phyloP scores from a whole-genome alignment of 2,797 vertebrate species.

The Numenius phaeopus region DNA sequence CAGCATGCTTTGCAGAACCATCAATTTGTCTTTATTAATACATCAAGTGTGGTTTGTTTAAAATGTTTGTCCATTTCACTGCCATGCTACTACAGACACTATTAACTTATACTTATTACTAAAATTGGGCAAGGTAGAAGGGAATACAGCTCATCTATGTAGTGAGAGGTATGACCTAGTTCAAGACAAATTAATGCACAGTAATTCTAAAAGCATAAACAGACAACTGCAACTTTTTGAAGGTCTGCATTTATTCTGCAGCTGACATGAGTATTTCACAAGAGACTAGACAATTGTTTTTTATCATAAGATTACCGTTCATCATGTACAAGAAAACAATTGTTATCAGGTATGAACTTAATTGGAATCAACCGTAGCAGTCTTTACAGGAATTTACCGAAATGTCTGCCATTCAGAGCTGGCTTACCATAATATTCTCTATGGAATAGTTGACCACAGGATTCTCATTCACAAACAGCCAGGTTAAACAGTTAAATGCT shows the following conservation, averaged over 20 bases:
- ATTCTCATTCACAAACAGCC: constrained; percentile 92
- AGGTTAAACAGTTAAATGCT: constrained; percentile 99
- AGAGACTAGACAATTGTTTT: constrained; percentile 66
- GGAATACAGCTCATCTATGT: constrained; percentile 8
- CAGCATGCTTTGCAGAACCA: constrained; percentile 53
- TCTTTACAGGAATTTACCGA: constrained; percentile 82
- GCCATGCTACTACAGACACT: constrained; percentile 11
- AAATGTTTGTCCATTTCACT: constrained; percentile 46
- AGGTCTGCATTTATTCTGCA: constrained; percentile 70
- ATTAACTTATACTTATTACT: constrained; percentile 32
- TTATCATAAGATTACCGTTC: constrained; percentile 67
- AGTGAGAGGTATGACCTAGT: constrained; percentile 48
- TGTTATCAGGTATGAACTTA: constrained; percentile 78
- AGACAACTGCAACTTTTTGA: constrained; percentile 42
- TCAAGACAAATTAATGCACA: constrained; percentile 63
- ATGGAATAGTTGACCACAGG: constrained; percentile 91
- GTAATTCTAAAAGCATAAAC: constrained; percentile 52
- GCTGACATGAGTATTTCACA: constrained; percentile 56
- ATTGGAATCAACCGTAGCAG: constrained; percentile 82
- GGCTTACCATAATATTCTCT: constrained; percentile 90
- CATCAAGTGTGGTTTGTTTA: constrained; percentile 47
- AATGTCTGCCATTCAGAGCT: constrained; percentile 82
- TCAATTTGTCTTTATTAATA: constrained; percentile 67
- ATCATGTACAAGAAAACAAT: constrained; percentile 78
- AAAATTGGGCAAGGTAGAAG: constrained; percentile 50